Evolutionary conservation across 92 coral and sea anemone species (phyloP).

Genomic region (Ricordea florida): DNA sequence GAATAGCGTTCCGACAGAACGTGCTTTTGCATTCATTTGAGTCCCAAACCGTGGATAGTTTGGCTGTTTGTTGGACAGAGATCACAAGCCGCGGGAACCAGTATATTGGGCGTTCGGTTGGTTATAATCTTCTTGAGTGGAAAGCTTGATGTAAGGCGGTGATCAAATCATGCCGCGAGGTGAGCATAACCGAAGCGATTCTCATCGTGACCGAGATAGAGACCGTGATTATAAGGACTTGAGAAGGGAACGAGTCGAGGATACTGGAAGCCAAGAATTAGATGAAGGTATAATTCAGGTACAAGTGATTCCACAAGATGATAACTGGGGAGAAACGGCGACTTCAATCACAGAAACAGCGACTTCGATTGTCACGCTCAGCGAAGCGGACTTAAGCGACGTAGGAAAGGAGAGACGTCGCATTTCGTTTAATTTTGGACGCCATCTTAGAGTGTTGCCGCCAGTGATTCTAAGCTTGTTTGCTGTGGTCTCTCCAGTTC

Average conservation of each 20-base stretch:
- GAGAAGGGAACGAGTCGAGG: slow-evolving; percentile 51
- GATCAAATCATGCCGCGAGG: slow-evolving; percentile 67
- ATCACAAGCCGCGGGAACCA: background rate
- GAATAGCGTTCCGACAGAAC: slow-evolving; percentile 43
- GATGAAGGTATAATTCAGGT: slow-evolving; percentile 99
- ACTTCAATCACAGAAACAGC: slow-evolving; percentile 98
- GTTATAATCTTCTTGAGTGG: background rate
- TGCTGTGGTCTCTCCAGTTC: slow-evolving; percentile 84
- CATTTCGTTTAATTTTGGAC: slow-evolving; percentile 68
- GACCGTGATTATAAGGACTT: slow-evolving; percentile 43
- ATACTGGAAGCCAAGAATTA: slow-evolving; percentile 81
- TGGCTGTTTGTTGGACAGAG: slow-evolving; percentile 6
- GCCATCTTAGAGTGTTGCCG: slow-evolving; percentile 78
- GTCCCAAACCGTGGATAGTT: slow-evolving; percentile 20
- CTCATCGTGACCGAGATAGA: slow-evolving; percentile 65
- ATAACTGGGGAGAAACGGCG: slow-evolving; percentile 99
- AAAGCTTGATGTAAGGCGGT: background rate
- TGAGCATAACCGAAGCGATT: slow-evolving; percentile 64
- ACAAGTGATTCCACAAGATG: slow-evolving; percentile 98
- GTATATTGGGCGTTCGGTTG: background rate
- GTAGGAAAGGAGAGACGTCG: slow-evolving; percentile 78
- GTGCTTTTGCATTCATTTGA: slow-evolving; percentile 49
- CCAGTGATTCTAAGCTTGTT: slow-evolving; percentile 71
- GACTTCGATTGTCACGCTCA: slow-evolving; percentile 92
- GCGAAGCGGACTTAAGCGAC: slow-evolving; percentile 92